Evolutionary conservation across 2,113 vertebrate species (phyloP).

Genomic region (Platysternon megacephalum): DNA sequence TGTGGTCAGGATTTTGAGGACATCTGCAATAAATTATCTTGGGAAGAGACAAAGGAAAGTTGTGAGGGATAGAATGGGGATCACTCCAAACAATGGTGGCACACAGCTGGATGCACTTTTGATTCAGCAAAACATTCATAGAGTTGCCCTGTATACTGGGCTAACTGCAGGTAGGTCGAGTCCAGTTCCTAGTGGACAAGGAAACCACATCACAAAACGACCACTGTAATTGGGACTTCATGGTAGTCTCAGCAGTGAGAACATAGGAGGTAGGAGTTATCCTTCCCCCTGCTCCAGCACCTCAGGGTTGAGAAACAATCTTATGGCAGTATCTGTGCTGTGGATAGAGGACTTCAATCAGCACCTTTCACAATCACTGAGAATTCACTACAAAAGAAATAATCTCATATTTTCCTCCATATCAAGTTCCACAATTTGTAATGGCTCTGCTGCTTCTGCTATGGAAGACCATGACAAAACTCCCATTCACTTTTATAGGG

Average conservation of each 20-base stretch:
- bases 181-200: background rate
- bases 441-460: background rate
- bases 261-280: background rate
- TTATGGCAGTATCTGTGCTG: no score
- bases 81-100: background rate
- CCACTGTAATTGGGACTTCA: background rate
- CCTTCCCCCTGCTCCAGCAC: background rate
- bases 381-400: background rate
- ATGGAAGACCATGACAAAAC: background rate
- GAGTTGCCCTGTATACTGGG: background rate
- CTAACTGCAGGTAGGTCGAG: background rate
- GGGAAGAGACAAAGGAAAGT: background rate
- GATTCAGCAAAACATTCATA: background rate
- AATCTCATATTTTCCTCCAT: accelerated
- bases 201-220: accelerated
- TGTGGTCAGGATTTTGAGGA: background rate
- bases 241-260: background rate
- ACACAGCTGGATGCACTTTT: background rate
- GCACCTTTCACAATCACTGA: background rate
- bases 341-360: background rate
- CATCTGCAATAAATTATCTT: background rate
- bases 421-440: background rate
- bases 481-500: no score
- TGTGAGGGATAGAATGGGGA: background rate
- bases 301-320: background rate